Conservation (phyloP, 2,888 invertebrate species). For the Alsophila aescularia region DNA sequence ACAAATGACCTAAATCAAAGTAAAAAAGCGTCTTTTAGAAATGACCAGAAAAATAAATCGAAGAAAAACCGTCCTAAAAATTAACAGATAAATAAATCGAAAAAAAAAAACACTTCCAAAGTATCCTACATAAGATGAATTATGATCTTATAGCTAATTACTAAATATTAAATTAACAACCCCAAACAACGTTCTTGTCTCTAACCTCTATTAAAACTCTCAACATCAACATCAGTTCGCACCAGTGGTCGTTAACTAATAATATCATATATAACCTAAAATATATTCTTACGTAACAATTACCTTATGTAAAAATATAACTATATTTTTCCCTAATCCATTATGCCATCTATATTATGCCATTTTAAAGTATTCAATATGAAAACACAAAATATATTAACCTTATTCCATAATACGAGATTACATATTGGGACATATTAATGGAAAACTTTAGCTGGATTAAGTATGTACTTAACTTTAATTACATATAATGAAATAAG, state of each 20-base stretch:
- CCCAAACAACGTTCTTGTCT: constrained; percentile 69
- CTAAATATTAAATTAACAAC: constrained; percentile 75
- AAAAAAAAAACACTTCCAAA: constrained; percentile 37
- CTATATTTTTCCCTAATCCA: constrained; percentile 48
- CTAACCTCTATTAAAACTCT: constrained; percentile 81
- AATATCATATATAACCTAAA: constrained; percentile 57
- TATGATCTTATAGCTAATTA: constrained; percentile 48
- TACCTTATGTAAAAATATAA: constrained; percentile 79
- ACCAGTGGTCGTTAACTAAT: constrained; percentile 76
- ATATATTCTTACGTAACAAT: constrained; percentile 61
- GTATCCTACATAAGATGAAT: constrained; percentile 55
- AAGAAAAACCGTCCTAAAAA: constrained; percentile 44
- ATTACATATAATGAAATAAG: constrained; percentile 27
- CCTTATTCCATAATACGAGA: constrained; percentile 14
- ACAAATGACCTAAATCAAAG: constrained; percentile 63
- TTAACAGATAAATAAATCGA: constrained; percentile 63
- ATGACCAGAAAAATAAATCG: constrained; percentile 64
- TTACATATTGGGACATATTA: constrained; percentile 28
- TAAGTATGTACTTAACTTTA: constrained; percentile 24
- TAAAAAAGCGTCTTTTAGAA: constrained; percentile 43
- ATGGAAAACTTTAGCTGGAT: constrained; percentile 26
- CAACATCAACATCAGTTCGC: constrained; percentile 82
- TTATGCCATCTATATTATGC: constrained; percentile 32
- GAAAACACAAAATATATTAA: constrained; percentile 23
- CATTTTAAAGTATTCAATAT: constrained; percentile 20